Conservation (phyloP, 2,888 invertebrate genomes). For the Brenthis hecate region DNA sequence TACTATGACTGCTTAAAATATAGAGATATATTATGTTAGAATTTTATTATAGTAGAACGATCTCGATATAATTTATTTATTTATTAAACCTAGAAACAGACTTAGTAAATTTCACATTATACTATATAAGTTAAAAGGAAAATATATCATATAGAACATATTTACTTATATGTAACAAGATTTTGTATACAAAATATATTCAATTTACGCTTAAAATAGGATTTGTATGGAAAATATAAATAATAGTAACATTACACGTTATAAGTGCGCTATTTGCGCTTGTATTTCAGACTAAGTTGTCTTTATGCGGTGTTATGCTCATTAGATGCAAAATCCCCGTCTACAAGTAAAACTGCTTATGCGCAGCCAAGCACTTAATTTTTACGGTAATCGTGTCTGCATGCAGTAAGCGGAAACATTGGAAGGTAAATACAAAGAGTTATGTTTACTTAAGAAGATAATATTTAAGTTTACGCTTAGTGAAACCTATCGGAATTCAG, state of each 20-base stretch:
- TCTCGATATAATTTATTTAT: too few species aligned
- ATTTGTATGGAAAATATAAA: slow-evolving; percentile 8
- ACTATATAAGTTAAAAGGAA: too few species aligned
- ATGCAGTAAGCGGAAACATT: slow-evolving; percentile 62
- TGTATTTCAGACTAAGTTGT: slow-evolving; percentile 31
- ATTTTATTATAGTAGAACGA: too few species aligned
- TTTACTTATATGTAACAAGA: background rate
- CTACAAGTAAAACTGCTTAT: slow-evolving; percentile 47
- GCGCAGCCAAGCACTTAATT: slow-evolving; percentile 59
- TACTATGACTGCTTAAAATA: too few species aligned
- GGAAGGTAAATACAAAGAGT: slow-evolving; percentile 49
- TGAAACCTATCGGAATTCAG: background rate
- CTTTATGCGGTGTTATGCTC: slow-evolving; percentile 45
- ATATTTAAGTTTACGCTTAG: slow-evolving; percentile 49
- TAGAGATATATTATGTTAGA: too few species aligned
- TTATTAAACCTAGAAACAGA: too few species aligned
- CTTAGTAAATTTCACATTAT: too few species aligned
- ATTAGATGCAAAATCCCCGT: slow-evolving; percentile 50
- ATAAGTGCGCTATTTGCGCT: slow-evolving; percentile 22
- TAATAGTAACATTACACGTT: slow-evolving; percentile 24
- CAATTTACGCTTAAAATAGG: background rate
- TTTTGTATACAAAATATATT: slow-evolving; percentile 7
- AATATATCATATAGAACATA: too few species aligned
- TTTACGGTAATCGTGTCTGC: slow-evolving; percentile 66
- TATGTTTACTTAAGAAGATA: slow-evolving; percentile 53